Evolutionary conservation across 2,113 vertebrate genomes (phyloP), one percentile per base, ranked within the genome.

Genomic region (Quiscalus mexicanus): DNA sequence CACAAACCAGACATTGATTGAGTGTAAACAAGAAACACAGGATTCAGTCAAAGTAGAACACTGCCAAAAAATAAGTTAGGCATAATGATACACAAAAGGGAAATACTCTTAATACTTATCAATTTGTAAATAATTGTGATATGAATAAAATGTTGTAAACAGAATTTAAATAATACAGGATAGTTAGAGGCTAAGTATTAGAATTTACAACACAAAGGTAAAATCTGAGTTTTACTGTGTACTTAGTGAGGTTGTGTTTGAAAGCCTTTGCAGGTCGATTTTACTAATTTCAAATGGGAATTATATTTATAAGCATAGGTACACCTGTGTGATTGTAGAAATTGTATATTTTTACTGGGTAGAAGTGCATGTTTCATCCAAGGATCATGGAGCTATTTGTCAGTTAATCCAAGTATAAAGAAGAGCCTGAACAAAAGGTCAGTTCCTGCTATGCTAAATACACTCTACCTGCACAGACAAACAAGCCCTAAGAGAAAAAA

Each of bases 371-470:
- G 14, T 50, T 90, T 67, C 13, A 3, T 70, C 52, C 33, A 21
- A 87, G 42, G 37, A 39, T 87, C 82, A 80, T 15, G 27, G 69
- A 89, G 42, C 50, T 65, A 18, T 59, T 75, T 94, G 55, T 84
- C 47, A 49, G 56, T 87, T 87, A 69, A 64, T 60, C 30, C 42
- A 80, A 77, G 39, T 67, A 90, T 35, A 59, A 93, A 80, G 55
- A 73, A 58, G 53, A 84, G 11, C 23, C 25, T 76, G 67, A 84
- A 88, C 70, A 80, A 94, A 97, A 96, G 81, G 82, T 88, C 87
- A 93, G 53, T 49, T 85, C 52, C 55, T 85, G 70, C 58, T 70
- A 33, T 86, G 83, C 50, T 83, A 39, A 90, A 39, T 33, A 58
- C 73, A 74, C 13, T 52, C 65, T 65, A 85, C 84, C 67, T 93